Conservation (phyloP, 2,113 vertebrate genomes). For the Podarcis muralis region DNA sequence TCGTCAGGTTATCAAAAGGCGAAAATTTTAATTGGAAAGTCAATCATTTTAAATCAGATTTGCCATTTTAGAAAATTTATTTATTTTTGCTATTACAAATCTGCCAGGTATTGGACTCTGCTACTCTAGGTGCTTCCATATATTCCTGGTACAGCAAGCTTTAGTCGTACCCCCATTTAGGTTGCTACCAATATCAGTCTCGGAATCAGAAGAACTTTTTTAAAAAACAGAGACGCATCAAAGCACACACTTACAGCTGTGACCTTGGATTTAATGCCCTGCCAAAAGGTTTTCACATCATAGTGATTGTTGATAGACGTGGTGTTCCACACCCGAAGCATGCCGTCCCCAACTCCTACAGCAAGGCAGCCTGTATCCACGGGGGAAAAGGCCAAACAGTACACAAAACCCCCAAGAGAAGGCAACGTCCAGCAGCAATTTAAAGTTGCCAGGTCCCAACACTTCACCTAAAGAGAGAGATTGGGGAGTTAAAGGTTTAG, state of each 20-base stretch:
- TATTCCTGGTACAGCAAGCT: background rate
- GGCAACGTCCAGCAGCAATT: slow-evolving; percentile 93
- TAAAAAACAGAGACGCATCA: background rate
- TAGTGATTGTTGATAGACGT: slow-evolving; percentile 86
- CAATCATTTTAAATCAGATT: background rate
- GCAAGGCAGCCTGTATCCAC: slow-evolving; percentile 88
- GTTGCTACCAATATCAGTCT: background rate
- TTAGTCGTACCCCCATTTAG: background rate
- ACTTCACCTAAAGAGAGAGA: slow-evolving; percentile 84
- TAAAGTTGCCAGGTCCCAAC: slow-evolving; percentile 89
- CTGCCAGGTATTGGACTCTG: background rate
- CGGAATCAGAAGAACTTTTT: background rate
- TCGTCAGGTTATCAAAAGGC: background rate
- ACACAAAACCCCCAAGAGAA: slow-evolving; percentile 91
- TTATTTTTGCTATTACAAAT: background rate
- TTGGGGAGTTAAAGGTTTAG: background rate
- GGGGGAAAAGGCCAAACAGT: slow-evolving; percentile 89
- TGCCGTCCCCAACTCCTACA: slow-evolving; percentile 91
- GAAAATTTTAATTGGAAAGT: background rate
- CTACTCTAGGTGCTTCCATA: too few relatives aligned
- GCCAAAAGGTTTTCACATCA: slow-evolving; percentile 91
- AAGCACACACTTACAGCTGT: slow-evolving; percentile 85
- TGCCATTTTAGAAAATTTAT: background rate
- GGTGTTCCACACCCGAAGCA: slow-evolving; percentile 95
- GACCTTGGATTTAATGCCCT: slow-evolving; percentile 95